Percentiles rank a stretch among this genome's conserved stretches.
phyloP scores from a whole-genome alignment of 2,797 vertebrate genomes.

The Aphelocoma californica region DNA sequence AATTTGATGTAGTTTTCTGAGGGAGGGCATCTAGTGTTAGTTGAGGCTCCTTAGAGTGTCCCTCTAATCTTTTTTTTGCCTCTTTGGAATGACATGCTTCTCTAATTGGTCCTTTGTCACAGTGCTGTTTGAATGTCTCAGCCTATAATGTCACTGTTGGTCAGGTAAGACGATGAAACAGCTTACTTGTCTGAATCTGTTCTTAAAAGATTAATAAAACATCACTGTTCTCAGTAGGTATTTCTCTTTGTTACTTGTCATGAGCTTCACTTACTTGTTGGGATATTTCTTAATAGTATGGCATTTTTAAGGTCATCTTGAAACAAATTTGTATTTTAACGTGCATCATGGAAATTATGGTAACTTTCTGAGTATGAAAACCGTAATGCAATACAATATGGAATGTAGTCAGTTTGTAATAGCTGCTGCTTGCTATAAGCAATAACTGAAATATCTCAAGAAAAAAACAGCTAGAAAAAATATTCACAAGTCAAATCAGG shows the following conservation, averaged over 20 bases:
- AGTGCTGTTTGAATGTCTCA: not conserved
- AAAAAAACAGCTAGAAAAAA: not conserved
- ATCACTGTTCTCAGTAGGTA: not conserved
- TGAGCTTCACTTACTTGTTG: not conserved
- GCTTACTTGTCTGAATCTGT: not conserved
- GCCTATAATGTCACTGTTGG: not conserved
- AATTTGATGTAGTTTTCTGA: not conserved
- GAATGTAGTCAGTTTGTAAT: not conserved
- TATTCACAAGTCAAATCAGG: not conserved
- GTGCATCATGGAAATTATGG: not conserved
- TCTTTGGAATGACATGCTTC: not conserved
- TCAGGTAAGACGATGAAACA: not conserved
- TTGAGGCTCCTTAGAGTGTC: not conserved
- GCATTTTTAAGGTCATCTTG: not conserved
- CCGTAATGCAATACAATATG: not conserved
- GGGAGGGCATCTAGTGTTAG: not conserved
- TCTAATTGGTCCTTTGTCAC: not conserved
- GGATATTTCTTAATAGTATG: not conserved
- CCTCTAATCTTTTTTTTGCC: not conserved
- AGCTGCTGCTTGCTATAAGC: not conserved
- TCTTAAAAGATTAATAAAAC: not conserved
- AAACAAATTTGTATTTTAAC: not conserved
- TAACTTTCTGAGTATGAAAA: not conserved
- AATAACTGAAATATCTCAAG: not conserved
- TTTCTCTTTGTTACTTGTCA: not conserved